phyloP scores from a whole-genome alignment of 2,113 vertebrate genomes.

The Solea solea region DNA sequence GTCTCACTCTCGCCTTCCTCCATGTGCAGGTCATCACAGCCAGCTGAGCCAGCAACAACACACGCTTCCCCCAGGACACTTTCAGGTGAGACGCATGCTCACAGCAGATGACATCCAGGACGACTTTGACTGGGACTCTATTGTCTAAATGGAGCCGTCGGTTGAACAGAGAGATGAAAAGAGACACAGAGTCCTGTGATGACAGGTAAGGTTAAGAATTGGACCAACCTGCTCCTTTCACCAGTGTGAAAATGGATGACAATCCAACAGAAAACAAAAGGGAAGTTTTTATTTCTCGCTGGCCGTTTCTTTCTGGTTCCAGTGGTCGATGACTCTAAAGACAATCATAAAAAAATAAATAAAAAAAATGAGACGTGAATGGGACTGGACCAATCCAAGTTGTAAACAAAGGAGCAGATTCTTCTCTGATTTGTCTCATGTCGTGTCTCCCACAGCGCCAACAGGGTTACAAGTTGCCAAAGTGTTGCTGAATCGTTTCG shows the following conservation, averaged over 20 bases:
- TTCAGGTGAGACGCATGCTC: slow-evolving; percentile 88
- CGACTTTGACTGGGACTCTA: slow-evolving; percentile 92
- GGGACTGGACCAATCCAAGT: slow-evolving; percentile 36
- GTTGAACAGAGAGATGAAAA: background rate
- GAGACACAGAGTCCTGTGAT: slow-evolving; percentile 6
- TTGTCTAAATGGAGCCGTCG: slow-evolving; percentile 77
- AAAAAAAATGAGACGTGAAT: slow-evolving; percentile 32
- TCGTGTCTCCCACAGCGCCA: slow-evolving; percentile 39
- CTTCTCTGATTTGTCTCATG: slow-evolving; percentile 33
- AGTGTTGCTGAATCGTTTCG: slow-evolving; percentile 52
- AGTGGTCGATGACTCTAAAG: slow-evolving; percentile 74
- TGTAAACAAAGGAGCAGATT: slow-evolving; percentile 30
- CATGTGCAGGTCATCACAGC: slow-evolving; percentile 82
- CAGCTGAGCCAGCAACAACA: slow-evolving; percentile 85
- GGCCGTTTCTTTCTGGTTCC: slow-evolving; percentile 38
- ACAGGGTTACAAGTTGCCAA: slow-evolving; percentile 60
- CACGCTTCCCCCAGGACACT: slow-evolving; percentile 85
- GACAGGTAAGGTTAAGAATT: slow-evolving; percentile 27
- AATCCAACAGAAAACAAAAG: slow-evolving; percentile 64
- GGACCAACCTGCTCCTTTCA: slow-evolving; percentile 45
- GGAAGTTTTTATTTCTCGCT: slow-evolving; percentile 15
- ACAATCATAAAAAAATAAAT: slow-evolving; percentile 79
- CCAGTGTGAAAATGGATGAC: slow-evolving; percentile 55
- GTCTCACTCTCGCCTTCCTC: background rate
- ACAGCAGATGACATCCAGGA: slow-evolving; percentile 89